Evolutionary conservation across 2,888 invertebrate species (phyloP).

Genomic region (Agrilus cyanescens): DNA sequence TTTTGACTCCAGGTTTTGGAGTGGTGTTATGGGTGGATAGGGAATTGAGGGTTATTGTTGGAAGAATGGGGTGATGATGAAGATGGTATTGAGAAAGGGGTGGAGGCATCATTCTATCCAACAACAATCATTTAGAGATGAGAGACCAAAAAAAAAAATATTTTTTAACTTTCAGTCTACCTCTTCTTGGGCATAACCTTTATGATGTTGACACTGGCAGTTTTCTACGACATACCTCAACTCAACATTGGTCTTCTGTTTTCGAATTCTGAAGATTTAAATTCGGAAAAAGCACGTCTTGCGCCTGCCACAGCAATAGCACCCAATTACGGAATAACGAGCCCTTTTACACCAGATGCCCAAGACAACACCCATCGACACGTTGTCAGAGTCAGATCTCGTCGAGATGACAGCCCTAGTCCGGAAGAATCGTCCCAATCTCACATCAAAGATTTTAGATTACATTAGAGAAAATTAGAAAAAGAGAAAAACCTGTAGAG

Average conservation of each 20-base stretch:
- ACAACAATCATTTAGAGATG: neutral
- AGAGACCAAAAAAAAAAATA: conserved; percentile 3
- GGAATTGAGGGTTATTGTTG: no score
- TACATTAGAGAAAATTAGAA: conserved; percentile 7
- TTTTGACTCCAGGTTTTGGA: no score
- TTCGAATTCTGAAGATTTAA: conserved; percentile 30
- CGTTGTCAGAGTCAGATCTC: conserved; percentile 50
- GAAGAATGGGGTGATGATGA: no score
- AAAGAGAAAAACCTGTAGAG: no score
- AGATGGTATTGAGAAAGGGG: no score
- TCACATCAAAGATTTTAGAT: conserved; percentile 11
- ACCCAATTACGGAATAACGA: conserved; percentile 33
- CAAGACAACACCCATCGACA: conserved; percentile 43
- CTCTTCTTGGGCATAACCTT: conserved; percentile 69
- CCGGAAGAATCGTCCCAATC: conserved; percentile 56
- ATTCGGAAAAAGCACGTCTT: conserved; percentile 57
- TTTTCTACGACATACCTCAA: conserved; percentile 83
- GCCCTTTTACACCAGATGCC: conserved; percentile 34
- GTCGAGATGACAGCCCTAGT: conserved; percentile 56
- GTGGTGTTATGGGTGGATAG: no score
- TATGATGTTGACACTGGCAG: conserved; percentile 73
- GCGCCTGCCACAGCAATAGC: conserved; percentile 41
- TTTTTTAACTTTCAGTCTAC: conserved; percentile 49
- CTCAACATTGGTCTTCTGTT: conserved; percentile 72
- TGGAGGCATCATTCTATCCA: neutral